phyloP scores from a whole-genome alignment of 2,797 vertebrate genomes.

The Adelosebastes latens region DNA sequence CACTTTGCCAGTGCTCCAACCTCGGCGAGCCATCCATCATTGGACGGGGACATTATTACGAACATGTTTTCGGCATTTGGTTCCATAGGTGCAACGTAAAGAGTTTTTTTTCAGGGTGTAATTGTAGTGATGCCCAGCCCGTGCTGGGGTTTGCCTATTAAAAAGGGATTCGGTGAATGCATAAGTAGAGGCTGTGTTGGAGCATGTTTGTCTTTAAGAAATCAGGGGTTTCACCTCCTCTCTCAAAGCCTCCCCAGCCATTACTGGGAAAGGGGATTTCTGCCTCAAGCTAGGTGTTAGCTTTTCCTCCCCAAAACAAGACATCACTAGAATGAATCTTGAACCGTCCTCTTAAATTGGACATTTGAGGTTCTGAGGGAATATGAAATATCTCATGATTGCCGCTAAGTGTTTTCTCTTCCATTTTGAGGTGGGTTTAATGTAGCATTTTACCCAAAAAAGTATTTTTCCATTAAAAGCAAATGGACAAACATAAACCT shows the following conservation, averaged over 20 bases:
- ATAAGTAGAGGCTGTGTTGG: slow-evolving; percentile 4
- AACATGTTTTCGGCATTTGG: slow-evolving; percentile 55
- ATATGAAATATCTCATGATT: slow-evolving; percentile 19
- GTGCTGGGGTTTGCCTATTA: slow-evolving; percentile 24
- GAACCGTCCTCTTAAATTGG: neutral
- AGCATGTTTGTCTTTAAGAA: slow-evolving; percentile 15
- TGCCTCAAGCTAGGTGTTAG: neutral
- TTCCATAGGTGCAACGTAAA: slow-evolving; percentile 53
- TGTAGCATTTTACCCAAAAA: neutral
- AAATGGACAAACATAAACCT: neutral
- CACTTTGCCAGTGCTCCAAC: slow-evolving; percentile 61
- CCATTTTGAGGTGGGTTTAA: neutral
- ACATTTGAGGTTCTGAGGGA: neutral
- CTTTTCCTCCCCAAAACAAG: slow-evolving; percentile 1
- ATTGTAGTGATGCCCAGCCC: slow-evolving; percentile 27
- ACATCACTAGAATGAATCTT: neutral
- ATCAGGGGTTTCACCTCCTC: slow-evolving; percentile 26
- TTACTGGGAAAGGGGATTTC: slow-evolving; percentile 22
- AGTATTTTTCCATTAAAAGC: neutral
- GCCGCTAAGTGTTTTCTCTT: neutral
- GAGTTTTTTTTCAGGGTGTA: slow-evolving; percentile 7
- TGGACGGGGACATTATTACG: slow-evolving; percentile 51
- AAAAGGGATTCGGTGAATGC: neutral
- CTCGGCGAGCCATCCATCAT: slow-evolving; percentile 66
- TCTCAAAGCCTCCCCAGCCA: slow-evolving; percentile 19